phyloP scores from a whole-genome alignment of 1,140 invertebrate genomes.

The Zaprionus camerounensis region DNA sequence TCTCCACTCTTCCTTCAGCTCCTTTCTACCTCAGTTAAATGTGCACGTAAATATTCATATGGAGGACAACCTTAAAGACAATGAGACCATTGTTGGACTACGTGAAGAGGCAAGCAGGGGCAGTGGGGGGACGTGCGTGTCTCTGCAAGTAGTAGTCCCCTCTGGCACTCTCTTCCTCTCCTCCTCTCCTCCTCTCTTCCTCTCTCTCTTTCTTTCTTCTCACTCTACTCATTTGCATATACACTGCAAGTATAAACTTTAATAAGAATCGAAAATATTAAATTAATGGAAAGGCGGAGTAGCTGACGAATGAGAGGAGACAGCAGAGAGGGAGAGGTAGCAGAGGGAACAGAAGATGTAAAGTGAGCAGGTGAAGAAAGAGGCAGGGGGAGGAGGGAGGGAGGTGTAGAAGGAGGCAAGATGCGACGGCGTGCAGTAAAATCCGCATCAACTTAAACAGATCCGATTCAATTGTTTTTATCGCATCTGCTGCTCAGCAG shows the following conservation, averaged over 20 bases:
- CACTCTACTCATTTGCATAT: conserved; percentile 1
- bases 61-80: not conserved
- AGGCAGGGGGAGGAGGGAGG: not conserved
- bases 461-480: conserved; percentile 66
- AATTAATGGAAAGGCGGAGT: conserved; percentile 13
- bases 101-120: not conserved
- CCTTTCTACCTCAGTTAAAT: not conserved
- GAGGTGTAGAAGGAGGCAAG: not conserved
- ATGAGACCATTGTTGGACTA: not conserved
- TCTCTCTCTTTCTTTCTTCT: not conserved
- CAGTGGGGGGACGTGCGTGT: not conserved
- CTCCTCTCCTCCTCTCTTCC: not conserved
- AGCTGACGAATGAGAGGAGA: not conserved
- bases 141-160: not conserved
- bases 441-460: conserved; percentile 71
- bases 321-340: not conserved
- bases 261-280: conserved; percentile 26
- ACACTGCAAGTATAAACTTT: conserved; percentile 15
- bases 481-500: conserved; percentile 45
- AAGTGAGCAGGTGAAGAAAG: not conserved
- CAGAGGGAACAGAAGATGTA: not conserved
- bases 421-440: conserved; percentile 21
- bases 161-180: not conserved
- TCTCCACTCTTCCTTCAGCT: not conserved
- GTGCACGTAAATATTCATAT: conserved; percentile 7